Evolutionary conservation across 2,888 invertebrate species (phyloP), one percentile per base, ranked within the genome.

Genomic region (Drosophila rubida): DNA sequence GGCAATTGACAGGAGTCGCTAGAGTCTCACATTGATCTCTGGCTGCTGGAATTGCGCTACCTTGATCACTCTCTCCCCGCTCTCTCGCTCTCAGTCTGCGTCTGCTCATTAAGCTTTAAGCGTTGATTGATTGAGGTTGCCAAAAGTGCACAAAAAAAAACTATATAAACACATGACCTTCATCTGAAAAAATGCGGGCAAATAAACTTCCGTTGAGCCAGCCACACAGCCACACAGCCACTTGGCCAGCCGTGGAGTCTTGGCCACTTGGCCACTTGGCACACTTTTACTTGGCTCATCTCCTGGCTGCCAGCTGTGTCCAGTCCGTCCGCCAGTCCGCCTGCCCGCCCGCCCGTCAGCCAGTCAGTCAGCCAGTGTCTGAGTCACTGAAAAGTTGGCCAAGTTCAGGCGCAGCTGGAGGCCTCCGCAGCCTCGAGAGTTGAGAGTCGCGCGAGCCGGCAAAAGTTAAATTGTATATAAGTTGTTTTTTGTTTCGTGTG

Each of bases 351-450:
- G 3, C 9, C 25, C 2, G 25, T 25, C 25, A 23, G 32, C 1
- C 19, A 19, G 27, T 27, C 27, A 27, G 3, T 27, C 25, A 25
- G 25, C 9, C 27, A 23, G 32, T 32, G 42, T 55, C 59, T 78
- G 79, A 78, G 42, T 78, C 78, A 85, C 48, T 62, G 14, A 46
- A 42, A 82, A 59, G 80, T 82, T 82, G 87, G 81, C 81, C 81
- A 81, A 81, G 81, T 81, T 82, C 82, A 87, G 53, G 39, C 87
- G 22, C 81, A 81, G 81, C 87, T 87, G 86, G 81, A 82, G 81
- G 44, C 63, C 27, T 49, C 27, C 45, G 66, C 63, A 59, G 66
- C 37, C 54, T 48, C 59, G 49, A 54, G 44, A 27, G 9, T 27
- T 11, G 27, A 54, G 44, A 19, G 19, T 19, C 19, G 19, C 19